phyloP scores from a whole-genome alignment of 2,797 vertebrate species.

The Pristis pectinata region DNA sequence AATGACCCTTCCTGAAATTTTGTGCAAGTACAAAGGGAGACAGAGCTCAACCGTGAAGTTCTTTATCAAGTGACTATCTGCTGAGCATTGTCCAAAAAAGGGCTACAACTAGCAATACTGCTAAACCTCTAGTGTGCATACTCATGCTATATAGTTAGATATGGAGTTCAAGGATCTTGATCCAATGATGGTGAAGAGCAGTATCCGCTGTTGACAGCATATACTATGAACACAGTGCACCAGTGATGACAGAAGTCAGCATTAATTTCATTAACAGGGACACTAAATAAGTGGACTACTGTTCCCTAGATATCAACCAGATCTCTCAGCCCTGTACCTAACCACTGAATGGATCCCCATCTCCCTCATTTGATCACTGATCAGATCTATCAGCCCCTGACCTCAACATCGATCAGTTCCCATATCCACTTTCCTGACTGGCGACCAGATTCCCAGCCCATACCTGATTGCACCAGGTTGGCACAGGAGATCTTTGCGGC shows the following conservation, averaged over 20 bases:
- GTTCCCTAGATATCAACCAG: neutral
- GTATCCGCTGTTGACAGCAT: too few species aligned
- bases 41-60: neutral
- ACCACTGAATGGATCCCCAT: too few species aligned
- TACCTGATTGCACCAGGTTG: neutral
- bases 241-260: neutral
- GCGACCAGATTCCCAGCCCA: too few species aligned
- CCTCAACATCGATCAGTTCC: too few species aligned
- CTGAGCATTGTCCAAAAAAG: neutral
- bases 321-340: too few species aligned
- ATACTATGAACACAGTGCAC: neutral
- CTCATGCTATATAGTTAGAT: neutral
- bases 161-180: neutral
- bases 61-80: neutral
- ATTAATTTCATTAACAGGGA: neutral
- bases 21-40: neutral
- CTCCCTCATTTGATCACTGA: too few species aligned
- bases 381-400: too few species aligned
- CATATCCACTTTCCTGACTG: too few species aligned
- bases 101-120: neutral
- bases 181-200: neutral
- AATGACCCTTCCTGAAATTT: neutral
- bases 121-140: neutral
- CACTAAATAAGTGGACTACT: too few species aligned
- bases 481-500: neutral